Percentiles rank a stretch among this genome's conserved stretches.
Evolutionary conservation across 64 coral and sea anemone species (phyloP).

Genomic region (Porites australiensis): DNA sequence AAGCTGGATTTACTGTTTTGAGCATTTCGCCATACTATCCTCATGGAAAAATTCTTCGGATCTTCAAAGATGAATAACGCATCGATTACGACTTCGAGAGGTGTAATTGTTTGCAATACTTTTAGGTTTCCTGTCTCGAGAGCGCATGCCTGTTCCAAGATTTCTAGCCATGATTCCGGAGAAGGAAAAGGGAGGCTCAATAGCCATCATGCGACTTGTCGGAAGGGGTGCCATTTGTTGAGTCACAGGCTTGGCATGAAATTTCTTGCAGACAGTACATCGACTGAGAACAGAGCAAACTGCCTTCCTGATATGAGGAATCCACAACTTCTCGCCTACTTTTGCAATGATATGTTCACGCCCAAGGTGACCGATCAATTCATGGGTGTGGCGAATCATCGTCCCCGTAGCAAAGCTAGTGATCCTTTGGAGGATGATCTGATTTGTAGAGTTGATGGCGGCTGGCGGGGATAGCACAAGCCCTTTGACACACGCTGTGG

Average conservation of each 20-base stretch:
- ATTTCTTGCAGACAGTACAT: conserved; percentile 41
- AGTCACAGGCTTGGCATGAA: conserved; percentile 38
- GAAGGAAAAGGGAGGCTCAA: neutral
- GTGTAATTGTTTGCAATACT: too few relatives aligned
- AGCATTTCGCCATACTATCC: too few relatives aligned
- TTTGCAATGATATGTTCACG: conserved; percentile 58
- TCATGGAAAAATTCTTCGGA: too few relatives aligned
- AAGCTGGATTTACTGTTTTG: too few relatives aligned
- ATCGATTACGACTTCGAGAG: too few relatives aligned
- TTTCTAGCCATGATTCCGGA: too few relatives aligned
- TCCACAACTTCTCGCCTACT: conserved; percentile 57
- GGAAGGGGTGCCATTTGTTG: conserved; percentile 59
- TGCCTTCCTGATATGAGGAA: conserved; percentile 33
- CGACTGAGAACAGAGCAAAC: neutral
- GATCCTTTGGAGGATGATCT: conserved; percentile 45
- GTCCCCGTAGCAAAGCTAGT: neutral
- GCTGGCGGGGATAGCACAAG: neutral
- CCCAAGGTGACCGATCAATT: conserved; percentile 47
- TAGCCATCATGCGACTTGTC: conserved; percentile 40
- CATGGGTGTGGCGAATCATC: conserved; percentile 35
- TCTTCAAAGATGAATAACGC: too few relatives aligned
- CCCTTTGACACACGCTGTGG: conserved; percentile 44
- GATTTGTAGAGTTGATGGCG: neutral
- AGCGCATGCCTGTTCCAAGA: too few relatives aligned
- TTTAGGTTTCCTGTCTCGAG: too few relatives aligned